Evolutionary conservation across 2,888 invertebrate species (phyloP).

Genomic region (Cephus runcator): DNA sequence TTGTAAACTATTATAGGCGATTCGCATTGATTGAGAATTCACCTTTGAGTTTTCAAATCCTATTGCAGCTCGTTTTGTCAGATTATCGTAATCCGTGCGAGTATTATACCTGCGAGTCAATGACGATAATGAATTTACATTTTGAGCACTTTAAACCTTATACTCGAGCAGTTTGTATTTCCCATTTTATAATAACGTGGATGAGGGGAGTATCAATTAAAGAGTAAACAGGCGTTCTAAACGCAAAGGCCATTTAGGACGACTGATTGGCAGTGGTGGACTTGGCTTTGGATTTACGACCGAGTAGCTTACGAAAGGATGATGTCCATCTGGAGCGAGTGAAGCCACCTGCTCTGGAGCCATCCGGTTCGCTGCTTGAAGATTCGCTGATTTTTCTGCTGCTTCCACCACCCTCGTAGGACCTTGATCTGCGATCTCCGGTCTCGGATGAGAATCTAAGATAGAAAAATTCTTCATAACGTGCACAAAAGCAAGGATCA

Average conservation of each 20-base stretch:
- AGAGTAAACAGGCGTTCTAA: neutral
- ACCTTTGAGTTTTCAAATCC: neutral
- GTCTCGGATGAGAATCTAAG: constrained; percentile 61
- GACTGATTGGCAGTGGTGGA: constrained; percentile 28
- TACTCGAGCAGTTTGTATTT: neutral
- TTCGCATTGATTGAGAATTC: neutral
- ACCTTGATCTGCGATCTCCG: constrained; percentile 60
- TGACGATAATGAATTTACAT: neutral
- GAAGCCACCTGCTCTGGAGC: constrained; percentile 56
- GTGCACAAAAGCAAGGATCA: constrained; percentile 18
- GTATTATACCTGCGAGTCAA: neutral
- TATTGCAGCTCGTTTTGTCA: neutral
- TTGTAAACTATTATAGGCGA: neutral
- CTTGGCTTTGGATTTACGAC: constrained; percentile 55
- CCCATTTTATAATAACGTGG: neutral
- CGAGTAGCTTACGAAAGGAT: constrained; percentile 70
- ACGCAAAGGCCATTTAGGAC: neutral
- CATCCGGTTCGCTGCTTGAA: constrained; percentile 41
- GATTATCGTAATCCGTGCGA: too few species aligned
- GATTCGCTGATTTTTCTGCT: constrained; percentile 55
- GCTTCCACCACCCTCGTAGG: constrained; percentile 47
- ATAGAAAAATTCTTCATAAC: neutral
- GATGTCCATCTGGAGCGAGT: constrained; percentile 72
- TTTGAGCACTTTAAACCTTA: neutral
- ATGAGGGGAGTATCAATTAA: neutral